phyloP scores from a whole-genome alignment of 2,888 invertebrate species.

The Ypsolopha sequella region DNA sequence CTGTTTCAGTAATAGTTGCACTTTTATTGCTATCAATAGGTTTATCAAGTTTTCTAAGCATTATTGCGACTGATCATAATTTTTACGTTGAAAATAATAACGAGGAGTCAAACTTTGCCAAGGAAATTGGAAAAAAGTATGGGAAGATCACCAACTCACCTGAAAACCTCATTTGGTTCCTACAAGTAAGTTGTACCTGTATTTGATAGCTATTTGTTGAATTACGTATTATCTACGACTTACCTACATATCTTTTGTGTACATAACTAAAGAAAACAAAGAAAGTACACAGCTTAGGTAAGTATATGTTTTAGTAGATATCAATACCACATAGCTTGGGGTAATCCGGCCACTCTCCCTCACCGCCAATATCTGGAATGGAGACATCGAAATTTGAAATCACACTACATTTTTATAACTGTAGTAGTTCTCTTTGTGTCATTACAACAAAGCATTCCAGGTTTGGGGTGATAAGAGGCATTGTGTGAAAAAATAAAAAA shows the following conservation, averaged over 20 bases:
- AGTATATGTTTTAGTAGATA: too few relatives aligned
- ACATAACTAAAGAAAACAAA: not conserved
- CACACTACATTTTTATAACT: too few relatives aligned
- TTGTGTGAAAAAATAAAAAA: too few relatives aligned
- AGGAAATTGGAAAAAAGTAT: constrained; percentile 43
- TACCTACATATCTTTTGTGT: not conserved
- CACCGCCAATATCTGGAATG: too few relatives aligned
- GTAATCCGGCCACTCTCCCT: too few relatives aligned
- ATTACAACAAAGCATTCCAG: too few relatives aligned
- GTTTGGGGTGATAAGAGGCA: too few relatives aligned
- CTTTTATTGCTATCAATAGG: constrained; percentile 76
- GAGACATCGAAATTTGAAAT: too few relatives aligned
- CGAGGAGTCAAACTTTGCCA: constrained; percentile 39
- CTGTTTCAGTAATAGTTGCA: constrained; percentile 71
- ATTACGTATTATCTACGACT: too few relatives aligned
- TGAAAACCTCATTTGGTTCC: constrained; percentile 79
- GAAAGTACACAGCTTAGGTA: not conserved
- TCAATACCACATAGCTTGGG: too few relatives aligned
- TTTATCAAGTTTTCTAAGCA: constrained; percentile 76
- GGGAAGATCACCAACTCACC: constrained; percentile 63
- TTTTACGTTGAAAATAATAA: constrained; percentile 41
- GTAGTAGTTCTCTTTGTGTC: too few relatives aligned
- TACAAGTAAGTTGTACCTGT: constrained; percentile 71
- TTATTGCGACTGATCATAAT: constrained; percentile 73
- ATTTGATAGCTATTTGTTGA: too few relatives aligned